Percentiles rank a stretch among this genome's conserved stretches.
Conservation (phyloP, 2,113 vertebrate genomes). For the Tauraco erythrolophus region DNA sequence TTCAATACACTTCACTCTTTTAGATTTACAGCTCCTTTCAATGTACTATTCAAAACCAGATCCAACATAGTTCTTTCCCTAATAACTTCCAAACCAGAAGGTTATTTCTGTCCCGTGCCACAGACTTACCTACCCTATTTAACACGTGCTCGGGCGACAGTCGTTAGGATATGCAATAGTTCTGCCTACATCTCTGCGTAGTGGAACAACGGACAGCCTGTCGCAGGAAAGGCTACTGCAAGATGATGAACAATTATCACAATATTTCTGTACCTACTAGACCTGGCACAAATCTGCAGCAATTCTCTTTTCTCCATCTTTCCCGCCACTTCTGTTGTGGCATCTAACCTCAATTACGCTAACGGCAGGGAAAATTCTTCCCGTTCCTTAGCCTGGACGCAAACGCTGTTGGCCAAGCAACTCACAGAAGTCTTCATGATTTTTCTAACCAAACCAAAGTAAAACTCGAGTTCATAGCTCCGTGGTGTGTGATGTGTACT, state of each 20-base stretch:
- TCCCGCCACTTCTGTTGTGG: background rate
- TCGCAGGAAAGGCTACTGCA: background rate
- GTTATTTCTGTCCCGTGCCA: background rate
- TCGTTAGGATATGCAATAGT: background rate
- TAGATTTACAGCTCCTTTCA: background rate
- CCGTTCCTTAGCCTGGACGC: background rate
- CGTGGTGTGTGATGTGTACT: background rate
- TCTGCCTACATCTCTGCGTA: accelerated
- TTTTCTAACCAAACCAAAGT: background rate
- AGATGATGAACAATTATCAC: background rate
- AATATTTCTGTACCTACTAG: background rate
- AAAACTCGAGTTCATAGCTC: background rate
- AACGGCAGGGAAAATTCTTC: background rate
- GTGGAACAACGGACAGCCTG: background rate
- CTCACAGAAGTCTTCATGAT: accelerated
- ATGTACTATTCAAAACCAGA: background rate
- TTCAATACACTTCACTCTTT: background rate
- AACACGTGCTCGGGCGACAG: background rate
- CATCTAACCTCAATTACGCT: accelerated
- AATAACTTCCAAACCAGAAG: background rate
- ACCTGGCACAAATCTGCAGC: background rate
- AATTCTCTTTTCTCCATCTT: background rate
- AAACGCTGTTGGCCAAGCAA: background rate
- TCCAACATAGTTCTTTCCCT: background rate
- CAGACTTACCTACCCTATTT: background rate